Conservation (phyloP, 2,113 vertebrate genomes). For the Elephantulus edwardii region DNA sequence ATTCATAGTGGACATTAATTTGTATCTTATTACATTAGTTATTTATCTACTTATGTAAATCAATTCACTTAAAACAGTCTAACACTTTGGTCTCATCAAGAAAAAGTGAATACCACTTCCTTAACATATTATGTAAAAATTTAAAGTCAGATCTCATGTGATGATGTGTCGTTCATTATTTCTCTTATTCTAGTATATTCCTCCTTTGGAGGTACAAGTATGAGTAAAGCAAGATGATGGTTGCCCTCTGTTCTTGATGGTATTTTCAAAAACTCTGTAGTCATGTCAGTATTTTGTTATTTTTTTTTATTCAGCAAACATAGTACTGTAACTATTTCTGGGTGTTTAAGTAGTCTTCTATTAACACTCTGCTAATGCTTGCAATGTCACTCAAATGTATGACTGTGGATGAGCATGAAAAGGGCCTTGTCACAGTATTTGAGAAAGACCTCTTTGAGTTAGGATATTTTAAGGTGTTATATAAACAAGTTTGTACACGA, state of each 20-base stretch:
- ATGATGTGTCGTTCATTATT: slow-evolving; percentile 34
- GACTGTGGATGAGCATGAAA: not conserved
- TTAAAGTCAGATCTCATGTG: slow-evolving; percentile 50
- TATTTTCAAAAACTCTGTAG: not conserved
- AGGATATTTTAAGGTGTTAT: not conserved
- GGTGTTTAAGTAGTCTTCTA: not conserved
- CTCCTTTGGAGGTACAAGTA: not conserved
- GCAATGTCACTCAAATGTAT: not conserved
- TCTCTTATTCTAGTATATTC: not conserved
- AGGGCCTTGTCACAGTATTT: not conserved
- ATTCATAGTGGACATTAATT: slow-evolving; percentile 60
- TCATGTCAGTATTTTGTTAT: not conserved
- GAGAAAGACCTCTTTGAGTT: not conserved
- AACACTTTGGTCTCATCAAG: slow-evolving; percentile 54
- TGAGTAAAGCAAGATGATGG: not conserved
- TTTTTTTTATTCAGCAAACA: not conserved
- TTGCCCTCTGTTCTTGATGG: not conserved
- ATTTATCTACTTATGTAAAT: slow-evolving; percentile 67
- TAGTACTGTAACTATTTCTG: not conserved
- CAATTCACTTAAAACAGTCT: slow-evolving; percentile 51
- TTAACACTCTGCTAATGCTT: not conserved
- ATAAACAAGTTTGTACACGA: not conserved
- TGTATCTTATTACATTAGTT: slow-evolving; percentile 71
- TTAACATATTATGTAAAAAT: slow-evolving; percentile 43
- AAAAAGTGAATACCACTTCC: slow-evolving; percentile 58